Base-by-base conservation (phyloP, 2,797 vertebrate genomes). In the Cetoscarus ocellatus region DNA sequence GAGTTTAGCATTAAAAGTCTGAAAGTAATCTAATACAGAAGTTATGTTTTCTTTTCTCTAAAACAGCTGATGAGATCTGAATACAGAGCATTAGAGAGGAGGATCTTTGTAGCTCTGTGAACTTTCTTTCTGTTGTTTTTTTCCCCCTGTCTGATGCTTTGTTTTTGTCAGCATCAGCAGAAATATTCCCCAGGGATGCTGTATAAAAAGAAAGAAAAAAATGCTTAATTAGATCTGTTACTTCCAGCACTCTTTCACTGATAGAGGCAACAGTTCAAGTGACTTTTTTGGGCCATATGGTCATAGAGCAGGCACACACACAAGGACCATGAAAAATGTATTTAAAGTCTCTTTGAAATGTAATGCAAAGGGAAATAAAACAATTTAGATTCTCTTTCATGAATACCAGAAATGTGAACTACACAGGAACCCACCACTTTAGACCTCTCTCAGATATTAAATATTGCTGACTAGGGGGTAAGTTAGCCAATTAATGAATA, bases 391-490 rank as follows among this genome's bases (percentile, higher is more conserved):
- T 85, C 73, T 68, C 66, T 86, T 88, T 87, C 61, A 87, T 86
- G 86, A 91, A 88, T 76, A 82, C 19, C 70, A 80, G 67, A 88
- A 86, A 87, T 68, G 34, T 53, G 66, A 87, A 80, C 75, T 85
- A 69, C 68, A 86, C 76, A 74, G 57, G 65, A 84, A 76, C 68
- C 48, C 61, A 61, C 57, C 40, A 54, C 70, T 76, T 72, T 70
- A 70, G 86, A 77, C 77, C 75, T 77, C 74, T 38, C 78, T 62
- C 67, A 65, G 75, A 90, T 92, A 92, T 92, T 86, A 91, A 89
- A 93, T 91, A 92, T 83, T 89, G 93, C 92, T 93, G 92, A 93
- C 92, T 91, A 58, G 86, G 75, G 91, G 88, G 84, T 87, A 86
- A 82, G 84, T 85, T 85, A 56, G 84, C 87, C 87, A 86, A 87